A percentile compares a stretch with the other conserved stretches of the same genome.
These are phyloP conservation scores for Ditula angustiorana DNA, from an alignment of 2,888 invertebrate species.

Conservation along the genomic window DNA sequence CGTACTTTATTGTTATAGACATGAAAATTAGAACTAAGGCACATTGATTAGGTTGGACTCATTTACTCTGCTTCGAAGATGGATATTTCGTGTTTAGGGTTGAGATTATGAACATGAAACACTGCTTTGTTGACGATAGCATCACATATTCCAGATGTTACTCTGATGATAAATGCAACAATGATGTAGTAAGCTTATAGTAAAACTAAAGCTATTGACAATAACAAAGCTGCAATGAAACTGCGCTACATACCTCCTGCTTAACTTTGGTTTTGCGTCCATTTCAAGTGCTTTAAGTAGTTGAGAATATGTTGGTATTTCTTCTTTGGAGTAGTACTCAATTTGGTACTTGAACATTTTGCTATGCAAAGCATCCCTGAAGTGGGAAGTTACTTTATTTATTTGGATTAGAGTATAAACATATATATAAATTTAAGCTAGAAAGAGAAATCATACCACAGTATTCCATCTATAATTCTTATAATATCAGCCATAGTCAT, in stretches of 20 bases:
- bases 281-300: slow-evolving; percentile 59
- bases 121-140: slow-evolving; percentile 80
- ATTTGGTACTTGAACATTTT: slow-evolving; percentile 76
- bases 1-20: slow-evolving; percentile 28
- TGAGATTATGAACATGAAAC: slow-evolving; percentile 70
- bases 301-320: slow-evolving; percentile 69
- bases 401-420: not conserved
- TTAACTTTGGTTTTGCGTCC: slow-evolving; percentile 59
- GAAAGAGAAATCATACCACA: slow-evolving; percentile 61
- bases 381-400: slow-evolving; percentile 36
- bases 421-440: not conserved
- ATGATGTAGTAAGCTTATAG: not conserved
- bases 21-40: slow-evolving; percentile 5
- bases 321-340: slow-evolving; percentile 70
- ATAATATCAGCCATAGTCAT: slow-evolving; percentile 68
- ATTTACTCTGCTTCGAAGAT: slow-evolving; percentile 69
- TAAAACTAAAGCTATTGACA: not conserved
- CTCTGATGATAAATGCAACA: slow-evolving; percentile 50
- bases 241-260: slow-evolving; percentile 62
- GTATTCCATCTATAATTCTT: slow-evolving; percentile 71
- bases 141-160: slow-evolving; percentile 79
- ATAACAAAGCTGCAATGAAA: not conserved
- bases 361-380: slow-evolving; percentile 76
- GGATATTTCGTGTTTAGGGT: slow-evolving; percentile 59
- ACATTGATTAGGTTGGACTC: not conserved